phyloP scores from a whole-genome alignment of 2,888 invertebrate genomes.

The Palloptera scutellata region DNA sequence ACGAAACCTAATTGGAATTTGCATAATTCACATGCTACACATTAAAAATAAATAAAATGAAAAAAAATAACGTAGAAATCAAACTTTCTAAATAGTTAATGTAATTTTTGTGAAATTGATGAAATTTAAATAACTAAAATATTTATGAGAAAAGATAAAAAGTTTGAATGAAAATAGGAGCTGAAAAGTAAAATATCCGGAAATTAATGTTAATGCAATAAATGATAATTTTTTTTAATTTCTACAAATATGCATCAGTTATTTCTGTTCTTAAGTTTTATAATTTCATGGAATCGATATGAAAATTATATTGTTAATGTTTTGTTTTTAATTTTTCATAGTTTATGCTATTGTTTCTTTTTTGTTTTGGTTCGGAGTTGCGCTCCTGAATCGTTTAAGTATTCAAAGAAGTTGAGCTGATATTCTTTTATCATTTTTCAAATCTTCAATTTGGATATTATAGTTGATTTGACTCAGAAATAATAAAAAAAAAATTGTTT shows the following conservation, averaged over 20 bases:
- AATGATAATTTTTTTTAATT: no score
- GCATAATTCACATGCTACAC: constrained; percentile 11
- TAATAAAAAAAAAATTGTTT: neutral
- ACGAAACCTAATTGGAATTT: neutral
- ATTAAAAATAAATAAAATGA: neutral
- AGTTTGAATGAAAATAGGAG: neutral
- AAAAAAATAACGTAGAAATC: neutral
- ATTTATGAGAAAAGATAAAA: neutral
- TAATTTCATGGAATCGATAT: no score
- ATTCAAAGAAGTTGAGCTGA: no score
- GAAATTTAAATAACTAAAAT: neutral
- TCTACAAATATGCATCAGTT: no score
- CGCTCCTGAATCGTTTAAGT: no score
- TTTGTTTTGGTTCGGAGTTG: no score
- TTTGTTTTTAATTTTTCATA: no score
- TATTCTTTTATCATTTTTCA: no score
- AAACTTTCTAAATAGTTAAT: constrained; percentile 6
- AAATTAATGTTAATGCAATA: no score
- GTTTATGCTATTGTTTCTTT: no score
- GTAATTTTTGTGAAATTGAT: neutral
- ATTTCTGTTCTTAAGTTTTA: no score
- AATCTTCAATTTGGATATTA: constrained; percentile 12
- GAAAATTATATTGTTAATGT: no score
- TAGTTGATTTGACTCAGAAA: constrained; percentile 7
- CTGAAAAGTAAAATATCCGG: neutral